A percentile compares a stretch with the other conserved stretches of the same genome.
These are phyloP conservation scores for Amorpha juglandis DNA, from an alignment of 2,888 invertebrate species.

Conservation along the genomic window DNA sequence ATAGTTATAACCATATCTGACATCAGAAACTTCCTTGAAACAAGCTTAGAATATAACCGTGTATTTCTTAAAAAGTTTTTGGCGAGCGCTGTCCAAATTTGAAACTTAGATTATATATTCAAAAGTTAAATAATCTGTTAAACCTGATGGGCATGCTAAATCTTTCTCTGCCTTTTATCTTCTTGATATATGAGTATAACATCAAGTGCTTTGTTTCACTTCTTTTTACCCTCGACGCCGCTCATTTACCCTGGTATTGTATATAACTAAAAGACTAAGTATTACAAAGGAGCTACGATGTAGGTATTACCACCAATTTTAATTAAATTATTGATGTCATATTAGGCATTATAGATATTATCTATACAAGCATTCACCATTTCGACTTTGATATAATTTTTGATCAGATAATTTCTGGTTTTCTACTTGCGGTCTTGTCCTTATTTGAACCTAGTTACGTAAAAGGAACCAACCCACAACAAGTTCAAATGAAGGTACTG, in stretches of 20 bases:
- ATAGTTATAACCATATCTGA: neutral
- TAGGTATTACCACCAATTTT: no score
- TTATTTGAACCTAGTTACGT: no score
- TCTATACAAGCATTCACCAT: no score
- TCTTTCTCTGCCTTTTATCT: slow-evolving; percentile 4
- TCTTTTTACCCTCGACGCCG: neutral
- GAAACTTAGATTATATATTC: slow-evolving; percentile 30
- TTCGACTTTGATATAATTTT: no score
- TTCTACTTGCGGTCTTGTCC: no score
- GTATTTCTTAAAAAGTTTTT: slow-evolving; percentile 11
- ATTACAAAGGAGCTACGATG: no score
- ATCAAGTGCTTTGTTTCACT: slow-evolving; percentile 6
- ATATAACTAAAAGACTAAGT: no score
- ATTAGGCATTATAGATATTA: no score
- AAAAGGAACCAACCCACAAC: no score
- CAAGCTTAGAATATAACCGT: slow-evolving; percentile 1
- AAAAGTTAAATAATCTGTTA: slow-evolving; percentile 15
- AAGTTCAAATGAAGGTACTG: no score
- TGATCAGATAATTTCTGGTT: no score
- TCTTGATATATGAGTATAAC: neutral
- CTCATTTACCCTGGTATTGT: neutral
- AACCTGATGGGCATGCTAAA: slow-evolving; percentile 11
- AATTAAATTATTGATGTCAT: no score
- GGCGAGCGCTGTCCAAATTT: slow-evolving; percentile 32
- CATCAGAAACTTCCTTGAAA: neutral